phyloP scores from a whole-genome alignment of 2,888 invertebrate species.

The Rotaria macrura region DNA sequence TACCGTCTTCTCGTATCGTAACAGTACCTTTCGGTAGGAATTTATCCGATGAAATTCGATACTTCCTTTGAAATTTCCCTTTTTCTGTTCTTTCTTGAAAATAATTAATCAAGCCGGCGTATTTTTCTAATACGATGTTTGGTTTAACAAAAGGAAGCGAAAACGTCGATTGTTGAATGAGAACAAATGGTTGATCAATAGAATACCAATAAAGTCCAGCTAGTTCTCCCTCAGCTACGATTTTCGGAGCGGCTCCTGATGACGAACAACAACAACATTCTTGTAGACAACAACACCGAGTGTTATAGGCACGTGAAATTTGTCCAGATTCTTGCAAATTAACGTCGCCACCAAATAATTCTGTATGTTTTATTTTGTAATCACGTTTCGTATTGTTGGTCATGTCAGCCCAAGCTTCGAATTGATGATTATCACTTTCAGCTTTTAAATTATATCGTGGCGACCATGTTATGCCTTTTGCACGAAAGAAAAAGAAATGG shows the following conservation, averaged over 20 bases:
- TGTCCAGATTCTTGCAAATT: background rate
- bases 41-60: background rate
- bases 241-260: background rate
- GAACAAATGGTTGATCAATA: conserved; percentile 14
- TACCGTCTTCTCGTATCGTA: conserved; percentile 5
- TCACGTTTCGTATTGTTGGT: conserved; percentile 1
- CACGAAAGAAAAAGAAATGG: too few species aligned
- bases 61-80: conserved; percentile 4
- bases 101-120: background rate
- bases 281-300: background rate
- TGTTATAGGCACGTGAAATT: too few species aligned
- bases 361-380: conserved; percentile 1
- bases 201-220: conserved; percentile 22
- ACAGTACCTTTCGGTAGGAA: conserved; percentile 14
- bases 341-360: conserved; percentile 23
- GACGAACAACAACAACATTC: background rate
- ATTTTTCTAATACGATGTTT: background rate
- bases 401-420: conserved; percentile 24
- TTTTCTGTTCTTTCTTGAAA: conserved; percentile 6
- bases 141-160: conserved; percentile 21
- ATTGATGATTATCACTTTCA: background rate
- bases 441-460: conserved; percentile 16
- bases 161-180: background rate
- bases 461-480: background rate
- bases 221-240: conserved; percentile 16